Evolutionary conservation across 1,140 invertebrate species (phyloP), one percentile per base, ranked within the genome.

Genomic region (Zaprionus ornatus): DNA sequence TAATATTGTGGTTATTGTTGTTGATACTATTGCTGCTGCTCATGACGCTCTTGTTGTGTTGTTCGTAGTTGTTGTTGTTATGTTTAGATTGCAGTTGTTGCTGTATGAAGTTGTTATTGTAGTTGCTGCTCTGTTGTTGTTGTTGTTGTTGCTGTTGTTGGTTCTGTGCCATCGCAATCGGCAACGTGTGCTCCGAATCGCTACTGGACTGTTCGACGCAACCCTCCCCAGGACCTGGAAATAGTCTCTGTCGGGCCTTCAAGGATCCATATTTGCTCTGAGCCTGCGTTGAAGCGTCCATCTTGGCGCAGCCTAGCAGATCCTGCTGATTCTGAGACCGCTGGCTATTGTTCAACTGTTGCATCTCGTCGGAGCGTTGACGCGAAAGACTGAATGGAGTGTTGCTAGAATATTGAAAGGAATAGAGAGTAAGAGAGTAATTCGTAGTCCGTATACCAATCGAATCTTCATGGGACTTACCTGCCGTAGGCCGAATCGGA

Each of bases 401-500:
- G 50, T 88, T 84, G 62, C 74, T 88, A 71, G 3, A 40, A 40
- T 35, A 35, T 84, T 87, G 45, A n/a, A 40, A 19, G 19, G 9
- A 4, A 4, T n/a, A n/a, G 10, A 13, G 3, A 23, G 25, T 67
- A 32, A 6, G 2, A 37, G 45, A 23, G n/a, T 3, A 17, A 29
- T 56, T 23, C 3, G 2, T 35, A 57, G 3, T 10, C 29, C 9
- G 12, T 1, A 29, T 27, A 6, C 2, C 13, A 55, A 5, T 50
- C 1, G 4, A 7, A 25, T 15, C 23, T 2, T 4, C 1, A 3
- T 50, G 55, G 7, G 0, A 40, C 80, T 93, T 83, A 96, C 95
- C 95, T 95, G 93, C 95, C 95, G 77, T 96, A 96, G 2, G 95
- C 95, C 0, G 95, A 96, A 87, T 96, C 95, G 0, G 93, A 94